A percentile compares a stretch with the other conserved stretches of the same genome.
phyloP scores from a whole-genome alignment of 2,888 invertebrate genomes.

The Erpobdella octoculata region DNA sequence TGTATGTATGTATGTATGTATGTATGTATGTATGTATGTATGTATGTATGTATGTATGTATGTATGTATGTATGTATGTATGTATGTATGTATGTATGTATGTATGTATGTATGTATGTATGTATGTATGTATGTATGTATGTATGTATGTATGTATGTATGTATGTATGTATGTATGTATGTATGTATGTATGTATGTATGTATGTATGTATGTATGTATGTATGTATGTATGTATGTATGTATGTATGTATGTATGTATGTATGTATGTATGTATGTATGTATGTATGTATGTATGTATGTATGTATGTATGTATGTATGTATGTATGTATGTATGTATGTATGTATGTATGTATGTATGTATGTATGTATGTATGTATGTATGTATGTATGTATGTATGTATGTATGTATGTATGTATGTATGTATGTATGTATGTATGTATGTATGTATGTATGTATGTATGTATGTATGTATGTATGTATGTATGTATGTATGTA shows the following conservation, averaged over 20 bases:
- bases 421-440: constrained; percentile 1
- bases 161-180: neutral
- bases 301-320: neutral
- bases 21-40: constrained; percentile 4
- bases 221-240: constrained; percentile 10
- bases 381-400: neutral
- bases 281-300: neutral
- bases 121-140: neutral
- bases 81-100: neutral
- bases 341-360: neutral
- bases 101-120: too few species aligned
- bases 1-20: constrained; percentile 9
- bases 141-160: too few species aligned
- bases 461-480: neutral
- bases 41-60: constrained; percentile 7
- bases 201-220: constrained; percentile 1
- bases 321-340: neutral
- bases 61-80: neutral
- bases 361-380: neutral
- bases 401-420: constrained; percentile 1
- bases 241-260: constrained; percentile 20
- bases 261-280: neutral
- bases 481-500: too few species aligned
- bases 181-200: neutral
- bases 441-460: neutral